Percentiles rank a stretch among this genome's conserved stretches.
Evolutionary conservation across 2,113 vertebrate species (phyloP).

Genomic region (Hydrochoerus hydrochaeris): DNA sequence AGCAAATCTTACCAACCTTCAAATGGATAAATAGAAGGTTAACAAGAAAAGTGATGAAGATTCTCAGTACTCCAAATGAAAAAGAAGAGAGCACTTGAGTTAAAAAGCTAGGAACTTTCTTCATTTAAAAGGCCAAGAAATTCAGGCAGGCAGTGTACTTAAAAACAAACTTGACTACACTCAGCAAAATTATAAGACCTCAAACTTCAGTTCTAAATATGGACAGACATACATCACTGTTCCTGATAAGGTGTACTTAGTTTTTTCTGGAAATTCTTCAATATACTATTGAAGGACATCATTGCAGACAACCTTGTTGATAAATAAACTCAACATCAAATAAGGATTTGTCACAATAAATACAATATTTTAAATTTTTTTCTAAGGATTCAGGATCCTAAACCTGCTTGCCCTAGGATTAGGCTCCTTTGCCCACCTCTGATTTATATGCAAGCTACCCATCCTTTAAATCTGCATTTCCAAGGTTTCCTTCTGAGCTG

Average conservation of each 20-base stretch:
- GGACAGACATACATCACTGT: neutral
- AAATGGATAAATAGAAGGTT: constrained; percentile 12
- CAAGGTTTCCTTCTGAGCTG: neutral
- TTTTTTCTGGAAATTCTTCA: neutral
- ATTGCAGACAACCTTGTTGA: neutral
- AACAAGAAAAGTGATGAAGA: neutral
- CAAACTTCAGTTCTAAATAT: neutral
- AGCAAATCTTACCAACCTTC: constrained; percentile 57
- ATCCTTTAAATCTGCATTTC: neutral
- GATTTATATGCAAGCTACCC: neutral
- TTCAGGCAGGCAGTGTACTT: neutral
- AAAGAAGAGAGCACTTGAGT: rapidly evolving
- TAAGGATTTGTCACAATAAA: neutral
- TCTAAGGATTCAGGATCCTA: neutral
- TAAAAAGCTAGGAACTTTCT: neutral
- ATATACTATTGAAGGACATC: neutral
- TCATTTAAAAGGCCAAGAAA: neutral
- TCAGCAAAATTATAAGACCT: neutral
- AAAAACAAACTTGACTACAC: constrained; percentile 3
- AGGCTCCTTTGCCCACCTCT: neutral
- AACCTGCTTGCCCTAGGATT: neutral
- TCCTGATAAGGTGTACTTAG: neutral
- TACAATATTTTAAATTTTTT: neutral
- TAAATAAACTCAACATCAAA: constrained; percentile 33
- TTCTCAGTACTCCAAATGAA: neutral